A percentile compares a stretch with the other conserved stretches of the same genome.
Conservation (phyloP, 2,797 vertebrate species). For the Aldrovandia affinis region DNA sequence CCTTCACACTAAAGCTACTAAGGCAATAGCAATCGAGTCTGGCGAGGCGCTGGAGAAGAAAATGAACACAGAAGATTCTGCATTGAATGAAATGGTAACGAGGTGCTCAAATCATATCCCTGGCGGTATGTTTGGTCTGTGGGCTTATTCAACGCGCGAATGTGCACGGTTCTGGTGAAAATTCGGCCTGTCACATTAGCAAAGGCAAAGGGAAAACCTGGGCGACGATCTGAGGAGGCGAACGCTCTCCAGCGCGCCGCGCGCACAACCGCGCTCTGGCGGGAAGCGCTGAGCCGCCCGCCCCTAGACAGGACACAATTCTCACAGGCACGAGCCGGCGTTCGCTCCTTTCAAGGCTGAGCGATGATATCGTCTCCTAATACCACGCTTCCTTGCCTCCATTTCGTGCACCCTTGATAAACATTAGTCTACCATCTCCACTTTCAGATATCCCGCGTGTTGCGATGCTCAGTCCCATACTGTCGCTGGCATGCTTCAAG, state of each 20-base stretch:
- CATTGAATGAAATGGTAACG: conserved; percentile 4
- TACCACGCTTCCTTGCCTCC: conserved; percentile 31
- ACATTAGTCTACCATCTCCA: conserved; percentile 38
- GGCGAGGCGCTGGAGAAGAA: neutral
- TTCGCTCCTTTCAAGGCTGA: conserved; percentile 7
- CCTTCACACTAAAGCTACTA: too few relatives aligned
- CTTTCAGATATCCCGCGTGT: neutral
- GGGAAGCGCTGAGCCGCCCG: too few relatives aligned
- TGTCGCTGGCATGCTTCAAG: neutral
- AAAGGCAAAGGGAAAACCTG: too few relatives aligned
- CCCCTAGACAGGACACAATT: neutral
- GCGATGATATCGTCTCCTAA: conserved; percentile 27
- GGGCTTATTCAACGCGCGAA: neutral
- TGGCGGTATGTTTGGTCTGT: neutral
- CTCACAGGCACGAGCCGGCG: neutral
- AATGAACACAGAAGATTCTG: neutral
- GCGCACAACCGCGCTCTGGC: too few relatives aligned
- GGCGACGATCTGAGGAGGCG: too few relatives aligned
- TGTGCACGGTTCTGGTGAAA: conserved; percentile 3
- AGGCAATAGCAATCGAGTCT: too few relatives aligned
- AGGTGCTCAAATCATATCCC: neutral
- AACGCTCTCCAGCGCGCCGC: too few relatives aligned
- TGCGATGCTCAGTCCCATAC: neutral
- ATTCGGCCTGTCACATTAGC: neutral
- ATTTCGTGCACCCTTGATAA: conserved; percentile 30